Conservation (phyloP, 1,140 invertebrate genomes). For the Phymorhynchus buccinoides region DNA sequence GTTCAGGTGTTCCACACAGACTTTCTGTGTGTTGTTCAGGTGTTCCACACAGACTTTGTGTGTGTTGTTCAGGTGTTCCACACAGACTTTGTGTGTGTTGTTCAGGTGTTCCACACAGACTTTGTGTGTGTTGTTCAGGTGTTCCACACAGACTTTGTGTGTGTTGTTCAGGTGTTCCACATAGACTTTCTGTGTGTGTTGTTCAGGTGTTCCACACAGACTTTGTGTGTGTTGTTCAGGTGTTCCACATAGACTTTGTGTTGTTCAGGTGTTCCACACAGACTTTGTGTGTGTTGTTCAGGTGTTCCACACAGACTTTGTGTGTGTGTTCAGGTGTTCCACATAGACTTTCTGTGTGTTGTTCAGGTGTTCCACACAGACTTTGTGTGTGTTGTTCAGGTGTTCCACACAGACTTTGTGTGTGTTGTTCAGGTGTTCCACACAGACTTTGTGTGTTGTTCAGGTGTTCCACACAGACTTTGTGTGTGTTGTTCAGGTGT, state of each 20-base stretch:
- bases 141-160: constrained; percentile 99
- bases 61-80: constrained; percentile 97
- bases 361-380: constrained; percentile 98
- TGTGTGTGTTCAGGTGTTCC: constrained; percentile 96
- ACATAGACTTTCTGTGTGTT: constrained; percentile 99
- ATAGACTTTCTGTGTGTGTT: too few relatives aligned
- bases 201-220: constrained; percentile 98
- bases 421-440: constrained; percentile 97
- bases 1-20: constrained; percentile 98
- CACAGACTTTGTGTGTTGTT: constrained; percentile 99
- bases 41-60: constrained; percentile 99
- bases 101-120: constrained; percentile 98
- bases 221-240: too few relatives aligned
- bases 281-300: too few relatives aligned
- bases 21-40: too few relatives aligned
- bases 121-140: too few relatives aligned
- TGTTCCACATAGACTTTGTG: constrained; percentile 99
- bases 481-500: too few relatives aligned
- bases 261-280: constrained; percentile 97
- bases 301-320: constrained; percentile 99
- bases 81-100: constrained; percentile 99
- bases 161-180: constrained; percentile 96
- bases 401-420: constrained; percentile 99
- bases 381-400: too few relatives aligned
- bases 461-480: constrained; percentile 99